phyloP scores from a whole-genome alignment of 2,797 vertebrate species.

The Cichlasoma orientale region DNA sequence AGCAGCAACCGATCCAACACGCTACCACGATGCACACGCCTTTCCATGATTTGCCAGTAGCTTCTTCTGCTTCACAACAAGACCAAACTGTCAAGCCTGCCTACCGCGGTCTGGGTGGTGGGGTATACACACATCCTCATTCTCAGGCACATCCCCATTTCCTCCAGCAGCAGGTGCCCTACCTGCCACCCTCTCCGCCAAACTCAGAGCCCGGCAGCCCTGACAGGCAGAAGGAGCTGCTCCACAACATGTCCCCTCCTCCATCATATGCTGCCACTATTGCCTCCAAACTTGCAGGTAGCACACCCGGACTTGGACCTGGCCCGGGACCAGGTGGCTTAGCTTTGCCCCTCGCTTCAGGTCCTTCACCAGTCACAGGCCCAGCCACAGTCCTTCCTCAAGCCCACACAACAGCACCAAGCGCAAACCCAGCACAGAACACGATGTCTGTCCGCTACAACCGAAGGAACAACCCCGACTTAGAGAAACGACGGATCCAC shows the following conservation, averaged over 20 bases:
- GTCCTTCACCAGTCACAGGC: constrained; percentile 42
- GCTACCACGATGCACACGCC: constrained; percentile 84
- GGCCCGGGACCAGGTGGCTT: constrained; percentile 49
- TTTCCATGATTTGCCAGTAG: constrained; percentile 83
- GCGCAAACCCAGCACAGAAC: constrained; percentile 59
- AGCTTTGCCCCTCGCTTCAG: constrained; percentile 47
- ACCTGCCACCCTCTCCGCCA: constrained; percentile 96
- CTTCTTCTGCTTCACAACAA: constrained; percentile 61
- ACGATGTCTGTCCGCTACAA: constrained; percentile 90
- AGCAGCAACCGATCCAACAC: constrained; percentile 77
- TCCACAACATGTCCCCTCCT: constrained; percentile 94
- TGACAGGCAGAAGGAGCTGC: constrained; percentile 94
- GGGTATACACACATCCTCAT: constrained; percentile 82
- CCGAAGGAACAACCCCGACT: constrained; percentile 95
- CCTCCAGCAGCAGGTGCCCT: constrained; percentile 84
- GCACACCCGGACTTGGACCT: constrained; percentile 65
- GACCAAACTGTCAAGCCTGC: constrained; percentile 88
- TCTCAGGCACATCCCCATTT: constrained; percentile 79
- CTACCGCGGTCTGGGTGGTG: constrained; percentile 85
- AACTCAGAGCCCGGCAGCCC: constrained; percentile 97
- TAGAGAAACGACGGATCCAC: constrained; percentile 97
- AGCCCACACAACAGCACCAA: constrained; percentile 29
- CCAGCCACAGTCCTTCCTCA: constrained; percentile 52
- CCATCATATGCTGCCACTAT: constrained; percentile 96
- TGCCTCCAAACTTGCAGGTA: constrained; percentile 90